A percentile compares a stretch with the other conserved stretches of the same genome.
Conservation (phyloP, 2,797 vertebrate species). For the Acestrorhynchus altus region DNA sequence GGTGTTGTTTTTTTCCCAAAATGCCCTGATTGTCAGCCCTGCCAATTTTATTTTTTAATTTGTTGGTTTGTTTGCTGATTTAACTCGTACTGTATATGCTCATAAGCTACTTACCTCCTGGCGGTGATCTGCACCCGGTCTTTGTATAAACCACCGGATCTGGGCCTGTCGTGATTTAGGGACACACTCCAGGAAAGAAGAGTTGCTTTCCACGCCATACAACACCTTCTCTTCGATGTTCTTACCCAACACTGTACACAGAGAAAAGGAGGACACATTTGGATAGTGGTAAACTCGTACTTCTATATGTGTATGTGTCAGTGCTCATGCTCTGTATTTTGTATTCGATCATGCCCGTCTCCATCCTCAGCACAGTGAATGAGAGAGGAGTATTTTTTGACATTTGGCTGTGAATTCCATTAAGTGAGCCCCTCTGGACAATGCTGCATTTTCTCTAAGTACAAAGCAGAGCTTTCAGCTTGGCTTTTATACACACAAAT, state of each 20-base stretch:
- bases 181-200: constrained; percentile 96
- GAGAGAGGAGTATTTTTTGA: constrained; percentile 41
- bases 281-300: not conserved
- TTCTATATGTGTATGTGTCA: not conserved
- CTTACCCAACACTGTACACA: constrained; percentile 77
- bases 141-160: constrained; percentile 79
- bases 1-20: too few species aligned
- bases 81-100: too few species aligned
- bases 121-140: constrained; percentile 75
- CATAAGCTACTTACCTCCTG: constrained; percentile 84
- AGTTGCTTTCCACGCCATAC: constrained; percentile 95
- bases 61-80: too few species aligned
- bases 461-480: constrained; percentile 46
- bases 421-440: constrained; percentile 48
- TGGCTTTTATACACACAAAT: constrained; percentile 38
- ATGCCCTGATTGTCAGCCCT: too few species aligned
- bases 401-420: constrained; percentile 37
- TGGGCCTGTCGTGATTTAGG: constrained; percentile 95
- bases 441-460: constrained; percentile 30
- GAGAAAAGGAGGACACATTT: not conserved
- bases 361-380: constrained; percentile 33
- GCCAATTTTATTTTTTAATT: too few species aligned
- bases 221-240: constrained; percentile 91
- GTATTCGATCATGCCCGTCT: not conserved
- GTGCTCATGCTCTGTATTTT: not conserved